These are phyloP conservation scores for Sinosuthora webbiana DNA, from an alignment of 2,113 vertebrate genomes.

Conservation along the genomic window DNA sequence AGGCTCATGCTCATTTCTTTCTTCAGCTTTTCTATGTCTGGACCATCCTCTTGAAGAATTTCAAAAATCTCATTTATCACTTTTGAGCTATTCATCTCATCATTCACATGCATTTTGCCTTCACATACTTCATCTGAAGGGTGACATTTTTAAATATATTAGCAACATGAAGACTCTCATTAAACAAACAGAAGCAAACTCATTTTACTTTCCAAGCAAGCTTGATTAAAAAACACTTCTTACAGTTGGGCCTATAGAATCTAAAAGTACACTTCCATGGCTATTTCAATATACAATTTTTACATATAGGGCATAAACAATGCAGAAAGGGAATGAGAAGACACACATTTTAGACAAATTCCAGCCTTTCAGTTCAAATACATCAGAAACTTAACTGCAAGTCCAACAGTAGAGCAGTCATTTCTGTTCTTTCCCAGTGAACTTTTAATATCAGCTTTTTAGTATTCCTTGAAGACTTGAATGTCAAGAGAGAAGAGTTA, in stretches of 20 bases:
- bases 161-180: neutral
- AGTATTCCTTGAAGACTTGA: neutral
- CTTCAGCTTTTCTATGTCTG: slow-evolving; percentile 63
- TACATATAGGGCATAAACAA: neutral
- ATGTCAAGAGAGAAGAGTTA: neutral
- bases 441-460: neutral
- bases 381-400: neutral
- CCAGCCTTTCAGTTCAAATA: neutral
- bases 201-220: neutral
- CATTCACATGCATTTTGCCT: slow-evolving; percentile 73
- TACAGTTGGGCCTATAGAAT: neutral
- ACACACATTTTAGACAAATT: neutral
- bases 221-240: neutral
- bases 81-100: slow-evolving; percentile 82
- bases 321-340: neutral
- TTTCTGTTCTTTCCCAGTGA: neutral
- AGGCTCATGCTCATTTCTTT: slow-evolving; percentile 62
- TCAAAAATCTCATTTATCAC: slow-evolving; percentile 90
- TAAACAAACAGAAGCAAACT: neutral
- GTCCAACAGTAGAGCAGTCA: neutral
- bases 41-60: slow-evolving; percentile 77
- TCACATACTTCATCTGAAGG: slow-evolving; percentile 68
- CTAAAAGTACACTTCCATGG: neutral
- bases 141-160: neutral
- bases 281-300: neutral